Evolutionary conservation across 2,113 vertebrate genomes (phyloP).

Genomic region (Thinocorus orbignyianus): DNA sequence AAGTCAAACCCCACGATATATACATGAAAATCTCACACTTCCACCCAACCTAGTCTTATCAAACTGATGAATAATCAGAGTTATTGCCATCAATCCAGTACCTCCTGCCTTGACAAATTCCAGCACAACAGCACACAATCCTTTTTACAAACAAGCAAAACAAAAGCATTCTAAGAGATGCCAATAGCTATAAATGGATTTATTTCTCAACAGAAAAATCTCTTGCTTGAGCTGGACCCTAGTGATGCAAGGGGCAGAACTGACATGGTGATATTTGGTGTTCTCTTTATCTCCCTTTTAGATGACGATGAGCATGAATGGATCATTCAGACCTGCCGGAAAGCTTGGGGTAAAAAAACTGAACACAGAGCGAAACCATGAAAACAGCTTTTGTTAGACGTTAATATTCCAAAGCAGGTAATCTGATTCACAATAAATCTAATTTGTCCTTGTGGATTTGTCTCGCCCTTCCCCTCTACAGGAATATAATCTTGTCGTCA

Average conservation of each 20-base stretch:
- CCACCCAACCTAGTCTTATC: not conserved
- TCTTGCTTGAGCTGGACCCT: not conserved
- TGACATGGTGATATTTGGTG: not conserved
- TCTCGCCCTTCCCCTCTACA: conserved; percentile 24
- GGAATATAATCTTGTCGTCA: conserved; percentile 61
- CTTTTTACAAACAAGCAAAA: not conserved
- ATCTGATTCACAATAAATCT: not conserved
- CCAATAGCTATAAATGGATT: not conserved
- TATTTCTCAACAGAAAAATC: not conserved
- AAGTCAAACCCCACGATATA: not conserved
- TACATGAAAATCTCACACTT: not conserved
- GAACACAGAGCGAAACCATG: not conserved
- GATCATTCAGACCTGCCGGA: conserved; percentile 87
- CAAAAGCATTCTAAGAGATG: not conserved
- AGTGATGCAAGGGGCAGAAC: not conserved
- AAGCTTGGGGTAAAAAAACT: conserved; percentile 72
- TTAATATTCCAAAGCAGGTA: not conserved
- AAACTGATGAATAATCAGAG: not conserved
- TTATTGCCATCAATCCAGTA: not conserved
- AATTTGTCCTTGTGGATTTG: not conserved
- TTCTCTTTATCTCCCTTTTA: conserved; percentile 63
- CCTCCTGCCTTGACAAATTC: not conserved
- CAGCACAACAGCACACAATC: not conserved
- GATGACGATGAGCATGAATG: conserved; percentile 89
- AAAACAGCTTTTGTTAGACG: not conserved